Conservation (phyloP, 2,888 invertebrate species). For the Ormyrus rosae region DNA sequence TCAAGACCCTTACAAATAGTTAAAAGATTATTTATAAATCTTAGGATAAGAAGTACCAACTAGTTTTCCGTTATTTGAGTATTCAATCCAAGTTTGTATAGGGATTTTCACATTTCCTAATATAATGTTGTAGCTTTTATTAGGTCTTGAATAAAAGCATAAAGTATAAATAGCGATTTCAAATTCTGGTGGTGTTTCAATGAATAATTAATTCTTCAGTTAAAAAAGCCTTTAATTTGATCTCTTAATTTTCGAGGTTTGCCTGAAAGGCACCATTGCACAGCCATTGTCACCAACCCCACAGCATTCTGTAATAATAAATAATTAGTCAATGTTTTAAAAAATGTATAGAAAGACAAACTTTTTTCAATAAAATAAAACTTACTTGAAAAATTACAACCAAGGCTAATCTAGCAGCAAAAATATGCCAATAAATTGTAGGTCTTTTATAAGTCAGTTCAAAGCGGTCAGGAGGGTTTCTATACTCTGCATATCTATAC, state of each 20-base stretch:
- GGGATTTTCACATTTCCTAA: constrained; percentile 72
- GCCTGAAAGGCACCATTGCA: constrained; percentile 88
- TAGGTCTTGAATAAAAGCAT: constrained; percentile 78
- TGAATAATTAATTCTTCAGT: constrained; percentile 84
- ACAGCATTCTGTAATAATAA: constrained; percentile 83
- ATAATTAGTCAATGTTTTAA: not conserved
- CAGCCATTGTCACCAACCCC: constrained; percentile 82
- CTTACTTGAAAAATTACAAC: constrained; percentile 94
- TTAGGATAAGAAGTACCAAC: constrained; percentile 51
- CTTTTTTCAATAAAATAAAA: not conserved
- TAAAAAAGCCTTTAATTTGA: constrained; percentile 83
- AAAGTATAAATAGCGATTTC: constrained; percentile 80
- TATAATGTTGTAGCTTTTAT: constrained; percentile 74
- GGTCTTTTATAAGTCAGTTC: constrained; percentile 81
- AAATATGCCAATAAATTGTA: constrained; percentile 91
- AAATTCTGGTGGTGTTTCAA: constrained; percentile 79
- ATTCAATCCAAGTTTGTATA: constrained; percentile 72
- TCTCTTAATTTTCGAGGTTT: constrained; percentile 83
- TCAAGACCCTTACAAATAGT: constrained; percentile 16
- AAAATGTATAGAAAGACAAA: not conserved
- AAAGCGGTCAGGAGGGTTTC: constrained; percentile 81
- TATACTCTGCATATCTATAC: constrained; percentile 88
- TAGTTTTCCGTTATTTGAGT: constrained; percentile 43
- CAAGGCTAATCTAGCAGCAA: constrained; percentile 93
- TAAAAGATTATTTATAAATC: constrained; percentile 46